A percentile compares a stretch with the other conserved stretches of the same genome.
Conservation (phyloP, 2,797 vertebrate species). For the Picus viridis region DNA sequence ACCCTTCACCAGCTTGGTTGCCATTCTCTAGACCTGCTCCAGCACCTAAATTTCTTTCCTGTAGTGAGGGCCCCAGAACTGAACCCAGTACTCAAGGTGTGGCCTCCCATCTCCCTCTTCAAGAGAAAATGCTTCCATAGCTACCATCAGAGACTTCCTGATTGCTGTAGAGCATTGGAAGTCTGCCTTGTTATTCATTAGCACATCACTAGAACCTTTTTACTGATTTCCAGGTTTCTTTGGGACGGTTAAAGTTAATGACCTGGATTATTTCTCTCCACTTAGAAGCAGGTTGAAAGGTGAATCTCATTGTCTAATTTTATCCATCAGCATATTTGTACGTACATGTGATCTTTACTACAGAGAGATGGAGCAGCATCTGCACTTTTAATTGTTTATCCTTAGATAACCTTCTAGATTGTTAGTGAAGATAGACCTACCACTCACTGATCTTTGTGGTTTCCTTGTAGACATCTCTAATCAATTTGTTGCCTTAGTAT, state of each 20-base stretch:
- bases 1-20: no score
- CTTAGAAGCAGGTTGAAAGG: neutral
- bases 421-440: conserved; percentile 40
- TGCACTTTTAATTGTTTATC: conserved; percentile 54
- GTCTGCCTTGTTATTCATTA: neutral
- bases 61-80: no score
- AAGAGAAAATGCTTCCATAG: neutral
- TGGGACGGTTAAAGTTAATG: neutral
- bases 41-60: no score
- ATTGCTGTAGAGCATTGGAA: neutral
- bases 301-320: neutral
- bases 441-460: conserved; percentile 28
- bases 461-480: conserved; percentile 23
- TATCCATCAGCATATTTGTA: neutral
- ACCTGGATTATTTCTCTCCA: neutral
- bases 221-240: conserved; percentile 2
- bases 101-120: neutral
- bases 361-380: neutral
- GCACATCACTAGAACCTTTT: neutral
- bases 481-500: conserved; percentile 38
- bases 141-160: neutral
- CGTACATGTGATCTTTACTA: conserved; percentile 5
- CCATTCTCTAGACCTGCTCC: no score
- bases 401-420: conserved; percentile 64
- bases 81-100: no score